A percentile compares a stretch with the other conserved stretches of the same genome.
phyloP scores from a whole-genome alignment of 2,888 invertebrate species.

The Willowsia nigromaculata region DNA sequence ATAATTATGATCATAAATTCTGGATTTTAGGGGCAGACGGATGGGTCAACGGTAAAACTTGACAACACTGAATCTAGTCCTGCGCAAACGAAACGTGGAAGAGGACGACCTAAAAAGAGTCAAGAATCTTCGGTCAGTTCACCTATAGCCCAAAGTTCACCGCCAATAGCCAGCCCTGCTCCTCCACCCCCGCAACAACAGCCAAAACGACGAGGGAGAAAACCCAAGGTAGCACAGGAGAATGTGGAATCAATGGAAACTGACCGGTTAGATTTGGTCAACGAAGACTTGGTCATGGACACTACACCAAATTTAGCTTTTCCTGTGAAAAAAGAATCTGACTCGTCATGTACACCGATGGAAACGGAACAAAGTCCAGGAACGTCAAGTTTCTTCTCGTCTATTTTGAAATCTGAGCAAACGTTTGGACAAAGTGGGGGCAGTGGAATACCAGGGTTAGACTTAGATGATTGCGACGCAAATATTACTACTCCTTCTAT shows the following conservation, averaged over 20 bases:
- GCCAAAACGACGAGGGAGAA: conserved; percentile 46
- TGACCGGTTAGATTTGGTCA: neutral
- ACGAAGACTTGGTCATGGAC: neutral
- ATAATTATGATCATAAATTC: neutral
- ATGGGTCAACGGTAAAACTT: neutral
- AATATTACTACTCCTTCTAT: neutral
- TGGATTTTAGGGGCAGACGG: neutral
- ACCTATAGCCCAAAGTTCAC: neutral
- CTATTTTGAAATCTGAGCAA: conserved; percentile 38
- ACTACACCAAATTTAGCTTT: neutral
- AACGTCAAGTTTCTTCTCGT: conserved; percentile 28
- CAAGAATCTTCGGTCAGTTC: neutral
- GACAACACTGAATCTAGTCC: neutral
- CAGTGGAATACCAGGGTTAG: conserved; percentile 48
- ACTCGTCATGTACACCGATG: conserved; percentile 17
- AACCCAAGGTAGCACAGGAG: conserved; percentile 7
- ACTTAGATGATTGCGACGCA: conserved; percentile 43
- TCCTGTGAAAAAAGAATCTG: neutral
- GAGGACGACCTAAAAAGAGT: conserved; percentile 49
- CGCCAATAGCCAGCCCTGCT: neutral
- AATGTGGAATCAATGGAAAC: conserved; percentile 10
- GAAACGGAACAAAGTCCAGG: conserved; percentile 24
- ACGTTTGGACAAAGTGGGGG: conserved; percentile 4
- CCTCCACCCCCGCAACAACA: neutral
- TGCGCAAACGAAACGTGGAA: conserved; percentile 14